phyloP scores from a whole-genome alignment of 2,888 invertebrate species.

The Furcula furcula region DNA sequence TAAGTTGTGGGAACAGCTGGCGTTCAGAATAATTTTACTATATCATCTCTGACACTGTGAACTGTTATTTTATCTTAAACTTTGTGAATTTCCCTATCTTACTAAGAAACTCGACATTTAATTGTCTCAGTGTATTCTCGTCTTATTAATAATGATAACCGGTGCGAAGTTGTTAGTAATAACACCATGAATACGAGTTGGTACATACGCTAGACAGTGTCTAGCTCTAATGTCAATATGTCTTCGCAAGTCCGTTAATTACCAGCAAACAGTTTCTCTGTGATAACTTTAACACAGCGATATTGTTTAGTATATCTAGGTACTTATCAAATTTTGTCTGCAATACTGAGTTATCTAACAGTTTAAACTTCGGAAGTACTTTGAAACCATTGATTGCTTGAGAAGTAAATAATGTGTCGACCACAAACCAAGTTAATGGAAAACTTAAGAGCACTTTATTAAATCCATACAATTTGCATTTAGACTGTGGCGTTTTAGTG shows the following conservation, averaged over 20 bases:
- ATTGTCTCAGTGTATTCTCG: constrained; percentile 32
- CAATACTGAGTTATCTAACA: constrained; percentile 6
- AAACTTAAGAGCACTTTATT: neutral
- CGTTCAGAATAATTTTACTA: constrained; percentile 40
- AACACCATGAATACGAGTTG: too few species aligned
- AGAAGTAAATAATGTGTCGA: neutral
- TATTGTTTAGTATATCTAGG: too few species aligned
- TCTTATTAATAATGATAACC: constrained; percentile 36
- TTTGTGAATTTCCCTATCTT: constrained; percentile 26
- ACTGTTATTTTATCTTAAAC: constrained; percentile 44
- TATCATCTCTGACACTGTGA: constrained; percentile 42
- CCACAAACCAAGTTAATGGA: neutral
- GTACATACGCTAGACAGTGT: too few species aligned
- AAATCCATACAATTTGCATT: constrained; percentile 13
- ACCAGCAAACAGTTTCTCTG: too few species aligned
- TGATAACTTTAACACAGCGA: too few species aligned
- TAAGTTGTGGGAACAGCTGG: constrained; percentile 38
- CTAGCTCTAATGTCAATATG: too few species aligned
- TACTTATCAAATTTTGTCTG: too few species aligned
- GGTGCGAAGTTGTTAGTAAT: too few species aligned
- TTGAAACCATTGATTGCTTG: neutral
- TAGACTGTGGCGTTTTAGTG: constrained; percentile 20
- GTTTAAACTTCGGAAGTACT: neutral
- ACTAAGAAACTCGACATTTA: constrained; percentile 44
- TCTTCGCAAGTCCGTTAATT: too few species aligned